Evolutionary conservation across 2,888 invertebrate genomes (phyloP).

Genomic region (Tethea ocularis): DNA sequence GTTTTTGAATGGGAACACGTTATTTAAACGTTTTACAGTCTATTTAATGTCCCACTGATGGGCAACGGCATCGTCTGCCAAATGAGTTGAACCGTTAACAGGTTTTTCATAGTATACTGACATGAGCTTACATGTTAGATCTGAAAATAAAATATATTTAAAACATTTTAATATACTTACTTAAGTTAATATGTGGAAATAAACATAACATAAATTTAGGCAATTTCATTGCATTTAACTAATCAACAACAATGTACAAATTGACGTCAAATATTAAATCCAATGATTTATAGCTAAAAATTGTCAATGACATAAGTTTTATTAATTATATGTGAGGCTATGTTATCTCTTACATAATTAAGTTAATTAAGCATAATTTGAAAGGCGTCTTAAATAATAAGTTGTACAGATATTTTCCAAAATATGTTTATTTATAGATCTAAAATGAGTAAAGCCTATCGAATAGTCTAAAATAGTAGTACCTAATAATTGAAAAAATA

Average conservation of each 20-base stretch:
- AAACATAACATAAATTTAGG: not conserved
- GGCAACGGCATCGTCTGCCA: conserved; percentile 10
- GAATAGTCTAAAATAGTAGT: too few relatives aligned
- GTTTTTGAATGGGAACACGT: conserved; percentile 39
- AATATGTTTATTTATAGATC: too few relatives aligned
- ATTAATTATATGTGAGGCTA: not conserved
- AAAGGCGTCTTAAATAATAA: not conserved
- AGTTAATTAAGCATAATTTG: not conserved
- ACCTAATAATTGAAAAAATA: too few relatives aligned
- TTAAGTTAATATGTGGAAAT: too few relatives aligned
- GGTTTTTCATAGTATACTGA: not conserved
- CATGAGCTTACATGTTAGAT: not conserved
- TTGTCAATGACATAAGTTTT: not conserved
- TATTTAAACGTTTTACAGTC: conserved; percentile 39
- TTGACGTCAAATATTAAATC: not conserved
- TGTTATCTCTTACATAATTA: not conserved
- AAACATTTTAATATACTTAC: too few relatives aligned
- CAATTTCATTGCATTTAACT: not conserved
- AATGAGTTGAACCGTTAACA: conserved; percentile 28
- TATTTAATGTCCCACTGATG: conserved; percentile 35
- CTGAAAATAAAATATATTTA: too few relatives aligned
- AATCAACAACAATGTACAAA: not conserved
- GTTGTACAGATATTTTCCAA: not conserved
- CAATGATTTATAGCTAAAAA: not conserved
- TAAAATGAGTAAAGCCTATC: too few relatives aligned